Evolutionary conservation across 1,140 invertebrate species (phyloP), one percentile per base, ranked within the genome.

Genomic region (Triops longicaudatus): DNA sequence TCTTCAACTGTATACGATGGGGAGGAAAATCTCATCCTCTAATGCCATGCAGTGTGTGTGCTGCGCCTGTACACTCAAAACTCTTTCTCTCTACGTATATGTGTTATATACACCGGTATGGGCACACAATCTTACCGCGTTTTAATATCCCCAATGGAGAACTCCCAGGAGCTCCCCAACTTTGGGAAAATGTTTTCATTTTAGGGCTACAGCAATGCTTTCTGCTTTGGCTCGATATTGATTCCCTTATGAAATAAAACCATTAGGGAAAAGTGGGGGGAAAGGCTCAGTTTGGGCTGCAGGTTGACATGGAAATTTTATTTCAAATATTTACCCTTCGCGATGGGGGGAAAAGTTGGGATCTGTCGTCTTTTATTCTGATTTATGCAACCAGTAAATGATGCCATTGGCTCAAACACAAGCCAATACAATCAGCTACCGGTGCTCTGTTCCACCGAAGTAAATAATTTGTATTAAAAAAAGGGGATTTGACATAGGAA

Each of bases 21-120:
- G 50, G 50, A 63, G 22, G 50, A 63, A 44, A 63, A 63, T 63
- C 50, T 63, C 50, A 63, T 63, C 50, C 17, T 63, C 50, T 63
- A 63, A 63, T 63, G 50, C 50, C 50, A 63, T 63, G 50, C 50
- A 63, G 50, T 63, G 50, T 63, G 50, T 63, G 17, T 63, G 31
- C 31, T 7, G 31, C 31, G 31, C 31, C 31, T 37, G 31, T 37
- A 37, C 31, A 37, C 31, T 37, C 31, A 37, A 37, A n/a, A n/a
- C n/a, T n/a, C n/a, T n/a, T n/a, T n/a, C 31, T 37, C 31, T 63
- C 17, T 63, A 10, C 17, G 22, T 63, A 63, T 22, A 14, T 63
- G 50, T 63, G 50, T 63, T 63, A 17, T 9, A 9, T 63, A 63
- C 22, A 63, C 50, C 50, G 50, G 14, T 22, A 63, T 22, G 50